Conservation (phyloP, 2,888 invertebrate genomes). For the Acanthosepion esculentum region DNA sequence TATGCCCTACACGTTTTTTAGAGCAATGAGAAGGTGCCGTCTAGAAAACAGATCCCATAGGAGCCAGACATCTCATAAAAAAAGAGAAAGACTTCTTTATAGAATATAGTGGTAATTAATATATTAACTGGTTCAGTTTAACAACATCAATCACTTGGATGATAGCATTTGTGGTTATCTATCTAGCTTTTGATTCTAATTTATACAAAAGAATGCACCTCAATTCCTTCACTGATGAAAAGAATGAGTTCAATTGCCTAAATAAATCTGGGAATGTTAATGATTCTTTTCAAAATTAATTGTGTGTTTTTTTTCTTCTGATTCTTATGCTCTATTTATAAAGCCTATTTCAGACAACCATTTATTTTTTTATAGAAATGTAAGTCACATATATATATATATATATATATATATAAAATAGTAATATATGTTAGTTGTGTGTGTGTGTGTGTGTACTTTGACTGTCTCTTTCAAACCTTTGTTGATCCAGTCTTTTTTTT, state of each 20-base stretch:
- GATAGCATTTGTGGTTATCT: not conserved
- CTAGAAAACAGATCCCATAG: not conserved
- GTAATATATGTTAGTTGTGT: no score
- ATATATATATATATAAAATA: no score
- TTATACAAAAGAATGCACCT: not conserved
- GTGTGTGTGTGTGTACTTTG: not conserved
- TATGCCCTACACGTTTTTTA: no score
- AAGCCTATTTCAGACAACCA: no score
- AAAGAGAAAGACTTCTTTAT: no score
- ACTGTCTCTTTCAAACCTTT: not conserved
- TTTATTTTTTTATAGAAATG: no score
- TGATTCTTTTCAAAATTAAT: not conserved
- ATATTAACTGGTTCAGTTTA: no score
- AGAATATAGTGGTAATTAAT: no score
- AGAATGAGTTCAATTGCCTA: not conserved
- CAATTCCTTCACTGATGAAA: not conserved
- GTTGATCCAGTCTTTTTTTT: not conserved
- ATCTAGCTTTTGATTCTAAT: not conserved
- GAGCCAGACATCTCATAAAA: no score
- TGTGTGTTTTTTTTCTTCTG: not conserved
- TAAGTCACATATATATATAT: no score
- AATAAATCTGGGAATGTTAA: not conserved
- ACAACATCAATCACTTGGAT: not conserved
- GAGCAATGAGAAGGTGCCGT: not conserved
- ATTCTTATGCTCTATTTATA: not conserved